phyloP scores from a whole-genome alignment of 2,888 invertebrate species.

The Aphidius colemani region DNA sequence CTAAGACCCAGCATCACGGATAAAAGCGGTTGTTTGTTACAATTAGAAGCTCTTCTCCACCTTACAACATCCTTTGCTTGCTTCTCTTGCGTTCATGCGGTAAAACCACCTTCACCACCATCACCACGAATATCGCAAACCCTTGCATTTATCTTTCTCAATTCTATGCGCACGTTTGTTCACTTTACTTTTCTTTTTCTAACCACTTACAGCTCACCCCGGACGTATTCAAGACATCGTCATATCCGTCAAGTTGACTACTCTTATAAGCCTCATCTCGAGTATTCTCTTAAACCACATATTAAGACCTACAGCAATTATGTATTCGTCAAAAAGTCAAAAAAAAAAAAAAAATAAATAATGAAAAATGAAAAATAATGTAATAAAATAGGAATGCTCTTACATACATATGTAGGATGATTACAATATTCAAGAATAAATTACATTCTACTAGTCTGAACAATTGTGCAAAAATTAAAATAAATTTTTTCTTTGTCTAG shows the following conservation, averaged over 20 bases:
- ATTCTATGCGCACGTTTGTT: conserved; percentile 13
- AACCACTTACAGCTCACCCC: conserved; percentile 21
- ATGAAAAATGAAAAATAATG: too few species aligned
- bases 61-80: conserved; percentile 30
- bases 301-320: neutral
- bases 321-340: too few species aligned
- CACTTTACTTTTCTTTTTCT: conserved; percentile 19
- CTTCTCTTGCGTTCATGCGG: conserved; percentile 30
- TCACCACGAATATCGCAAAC: neutral
- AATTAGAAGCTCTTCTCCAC: conserved; percentile 43
- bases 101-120: conserved; percentile 26
- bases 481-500: conserved; percentile 4
- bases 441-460: too few species aligned
- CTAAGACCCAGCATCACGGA: conserved; percentile 26
- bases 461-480: conserved; percentile 7
- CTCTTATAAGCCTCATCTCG: conserved; percentile 37
- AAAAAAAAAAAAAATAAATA: too few species aligned
- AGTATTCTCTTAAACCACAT: conserved; percentile 30
- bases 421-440: too few species aligned
- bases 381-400: too few species aligned
- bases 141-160: conserved; percentile 9
- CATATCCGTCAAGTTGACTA: conserved; percentile 14
- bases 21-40: conserved; percentile 49
- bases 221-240: conserved; percentile 37
- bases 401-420: too few species aligned